Evolutionary conservation across 2,113 vertebrate species (phyloP), one percentile per base, ranked within the genome.

Genomic region (Acrocephalus arundinaceus): DNA sequence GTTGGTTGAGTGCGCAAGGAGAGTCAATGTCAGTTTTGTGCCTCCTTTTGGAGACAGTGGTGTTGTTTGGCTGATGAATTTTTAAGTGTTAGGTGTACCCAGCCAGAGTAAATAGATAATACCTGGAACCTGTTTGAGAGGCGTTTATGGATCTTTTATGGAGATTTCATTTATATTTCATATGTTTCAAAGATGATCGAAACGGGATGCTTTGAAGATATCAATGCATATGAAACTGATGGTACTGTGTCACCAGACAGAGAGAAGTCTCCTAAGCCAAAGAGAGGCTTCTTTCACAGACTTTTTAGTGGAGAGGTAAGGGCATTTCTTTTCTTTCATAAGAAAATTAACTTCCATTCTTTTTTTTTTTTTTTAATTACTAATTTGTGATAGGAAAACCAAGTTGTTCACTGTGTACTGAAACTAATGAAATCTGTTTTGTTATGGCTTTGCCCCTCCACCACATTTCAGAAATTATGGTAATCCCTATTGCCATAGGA

Each of bases 151-250:
- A 9, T 93, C 48, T 86, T 90, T 28, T 61, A 25, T 75, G n/a
- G 45, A 9, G 92, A 45, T 77, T 81, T 93, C n/a, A 92, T 86
- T 95, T 93, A 10, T 78, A 46, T 80, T 80, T 75, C 27, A 16
- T 79, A 4, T 77, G 25, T 94, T 95, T 87, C 22, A 27, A 91
- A 99, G 99, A 99, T 99, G 98, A 99, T 99, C 31, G 99, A 99
- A 97, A 99, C 99, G 4, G 98, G 98, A 87, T 99, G 99, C 94
- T 99, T 99, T 97, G 98, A 98, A 96, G 99, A 99, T 96, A 98
- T 99, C 95, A 99, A 98, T 39, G 96, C 98, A 28, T 98, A 93
- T 58, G 98, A 98, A 96, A 97, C 97, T 11, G 98, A 98, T 57
- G 98, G 98, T 80, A 96, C 91, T 33, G 95, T 97, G 95, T 96